These are phyloP conservation scores for Drosophila parvula DNA, from an alignment of 1,140 invertebrate species.

Conservation along the genomic window DNA sequence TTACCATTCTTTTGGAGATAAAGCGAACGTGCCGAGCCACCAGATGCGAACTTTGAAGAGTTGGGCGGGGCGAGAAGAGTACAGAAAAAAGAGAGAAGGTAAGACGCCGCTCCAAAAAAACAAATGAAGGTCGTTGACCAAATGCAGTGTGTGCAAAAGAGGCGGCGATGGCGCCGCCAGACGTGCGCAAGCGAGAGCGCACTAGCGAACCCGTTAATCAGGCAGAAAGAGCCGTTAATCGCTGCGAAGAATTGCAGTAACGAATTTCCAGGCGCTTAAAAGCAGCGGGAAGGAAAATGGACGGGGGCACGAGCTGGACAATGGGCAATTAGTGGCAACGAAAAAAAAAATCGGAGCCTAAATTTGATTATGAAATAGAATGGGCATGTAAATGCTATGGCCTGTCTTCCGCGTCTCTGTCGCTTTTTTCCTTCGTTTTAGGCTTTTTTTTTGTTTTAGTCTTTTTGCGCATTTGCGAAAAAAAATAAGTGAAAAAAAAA, in stretches of 20 bases:
- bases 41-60: slow-evolving; percentile 29
- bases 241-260: slow-evolving; percentile 42
- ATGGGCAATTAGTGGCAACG: slow-evolving; percentile 71
- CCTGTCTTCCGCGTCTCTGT: slow-evolving; percentile 72
- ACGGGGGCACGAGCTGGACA: slow-evolving; percentile 30
- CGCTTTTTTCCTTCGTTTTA: slow-evolving; percentile 33
- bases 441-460: slow-evolving; percentile 38
- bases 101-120: slow-evolving; percentile 18
- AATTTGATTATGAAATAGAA: slow-evolving; percentile 77
- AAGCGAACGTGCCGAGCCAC: slow-evolving; percentile 32
- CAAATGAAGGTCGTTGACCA: slow-evolving; percentile 58
- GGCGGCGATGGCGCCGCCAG: not conserved
- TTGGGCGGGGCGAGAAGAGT: slow-evolving; percentile 18
- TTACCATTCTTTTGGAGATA: slow-evolving; percentile 53
- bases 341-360: slow-evolving; percentile 29
- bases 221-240: slow-evolving; percentile 42
- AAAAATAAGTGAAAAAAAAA: slow-evolving; percentile 6
- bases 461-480: slow-evolving; percentile 45
- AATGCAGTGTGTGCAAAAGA: slow-evolving; percentile 26
- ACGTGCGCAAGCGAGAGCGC: slow-evolving; percentile 1
- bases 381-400: slow-evolving; percentile 71
- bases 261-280: slow-evolving; percentile 22
- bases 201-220: slow-evolving; percentile 28
- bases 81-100: slow-evolving; percentile 2
- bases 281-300: slow-evolving; percentile 3